A percentile compares a stretch with the other conserved stretches of the same genome.
These are phyloP conservation scores for Peromyscus maniculatus DNA, from an alignment of 2,113 vertebrate species.

Conservation along the genomic window DNA sequence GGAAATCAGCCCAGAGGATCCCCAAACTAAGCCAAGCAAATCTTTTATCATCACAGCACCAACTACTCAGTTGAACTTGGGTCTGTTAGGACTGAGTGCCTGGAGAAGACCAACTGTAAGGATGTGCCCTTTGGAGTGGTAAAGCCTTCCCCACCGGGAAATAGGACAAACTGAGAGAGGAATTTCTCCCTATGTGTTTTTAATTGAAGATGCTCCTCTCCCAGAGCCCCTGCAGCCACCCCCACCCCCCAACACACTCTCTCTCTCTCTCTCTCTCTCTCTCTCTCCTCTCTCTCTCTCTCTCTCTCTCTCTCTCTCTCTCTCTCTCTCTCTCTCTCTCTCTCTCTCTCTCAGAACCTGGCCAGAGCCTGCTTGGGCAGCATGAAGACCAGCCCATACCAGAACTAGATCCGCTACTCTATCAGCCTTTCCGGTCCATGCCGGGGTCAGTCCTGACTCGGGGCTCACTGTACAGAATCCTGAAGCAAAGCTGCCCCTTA, in stretches of 20 bases:
- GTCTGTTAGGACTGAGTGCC: not conserved
- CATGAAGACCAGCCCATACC: not conserved
- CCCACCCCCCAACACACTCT: no score
- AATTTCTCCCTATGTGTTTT: not conserved
- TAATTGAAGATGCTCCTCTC: not conserved
- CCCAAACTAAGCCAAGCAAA: not conserved
- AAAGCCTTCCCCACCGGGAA: not conserved
- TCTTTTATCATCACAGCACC: not conserved
- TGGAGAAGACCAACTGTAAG: not conserved
- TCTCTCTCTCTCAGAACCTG: not conserved
- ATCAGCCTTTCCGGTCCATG: not conserved
- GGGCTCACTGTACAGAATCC: not conserved
- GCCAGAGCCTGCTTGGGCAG: not conserved
- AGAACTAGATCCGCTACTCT: not conserved
- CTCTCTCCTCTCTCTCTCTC: no score
- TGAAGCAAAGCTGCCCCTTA: not conserved
- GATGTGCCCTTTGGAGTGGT: not conserved
- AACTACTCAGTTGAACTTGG: not conserved
- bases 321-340: no score
- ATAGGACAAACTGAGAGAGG: not conserved
- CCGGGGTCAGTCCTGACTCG: not conserved
- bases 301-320: no score
- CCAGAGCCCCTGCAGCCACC: not conserved
- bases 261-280: no score
- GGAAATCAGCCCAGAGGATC: not conserved